Base-by-base conservation (phyloP, 2,888 invertebrate species). In the Cerceris rybyensis region DNA sequence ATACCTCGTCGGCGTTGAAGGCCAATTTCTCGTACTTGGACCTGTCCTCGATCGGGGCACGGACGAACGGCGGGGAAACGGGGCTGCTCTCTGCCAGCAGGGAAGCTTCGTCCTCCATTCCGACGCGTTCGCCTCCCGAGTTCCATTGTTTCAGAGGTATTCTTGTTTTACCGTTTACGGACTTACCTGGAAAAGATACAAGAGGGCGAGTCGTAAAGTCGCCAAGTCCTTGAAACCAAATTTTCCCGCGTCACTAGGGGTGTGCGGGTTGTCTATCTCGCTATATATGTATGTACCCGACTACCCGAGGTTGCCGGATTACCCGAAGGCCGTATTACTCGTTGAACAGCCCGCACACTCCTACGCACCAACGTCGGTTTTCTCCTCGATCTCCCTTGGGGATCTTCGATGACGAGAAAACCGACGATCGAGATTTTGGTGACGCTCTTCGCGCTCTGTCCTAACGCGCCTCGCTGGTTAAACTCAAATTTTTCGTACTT, bases 11-110 rank as follows among this genome's bases (percentile, higher is more conserved):
- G 0, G 90, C 90, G 82, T 94, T 95, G 88, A 94, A 94, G 1
- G 95, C 94, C 60, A 97, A 92, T 90, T 96, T 96, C 87, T 96
- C 96, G 88, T 96, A 97, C 87, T 96, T 96, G 17, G 96, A 96
- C 43, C 96, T 94, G 90, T 96, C 96, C 86, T 96, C 96, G 6
- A 95, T 83, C 0, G 96, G 96, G 0, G 94, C 93, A 84, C 94
- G 94, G 0, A 95, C 94, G 88, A 94, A 95, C 0, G 93, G 93
- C 64, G 94, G 92, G 14, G 94, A 93, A 50, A 90, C 89, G 0
- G 92, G 90, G 83, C 90, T 92, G 7, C 92, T 90, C 59, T 88
- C 90, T 6, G 90, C 89, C 50, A 93, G 86, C 7, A 93, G 83
- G 2, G 93, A 93, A 0, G 91, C 91, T 81, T 93, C 93, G 11